Percentiles rank a stretch among this genome's conserved stretches.
phyloP scores from a whole-genome alignment of 2,888 invertebrate species.

The Leucozona laternaria region DNA sequence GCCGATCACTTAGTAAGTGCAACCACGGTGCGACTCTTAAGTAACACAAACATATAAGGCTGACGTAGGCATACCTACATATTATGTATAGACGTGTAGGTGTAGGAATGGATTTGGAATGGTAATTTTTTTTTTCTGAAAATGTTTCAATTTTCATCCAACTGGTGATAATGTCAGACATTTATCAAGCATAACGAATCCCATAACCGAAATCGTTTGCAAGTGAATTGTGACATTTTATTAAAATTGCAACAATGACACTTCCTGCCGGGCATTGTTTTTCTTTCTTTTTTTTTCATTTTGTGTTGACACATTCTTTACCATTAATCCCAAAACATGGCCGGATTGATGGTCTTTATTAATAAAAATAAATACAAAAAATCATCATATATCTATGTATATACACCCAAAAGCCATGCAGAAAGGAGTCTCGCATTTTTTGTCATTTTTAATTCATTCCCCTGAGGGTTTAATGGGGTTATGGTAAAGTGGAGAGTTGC shows the following conservation, averaged over 20 bases:
- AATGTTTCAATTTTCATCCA: constrained; percentile 70
- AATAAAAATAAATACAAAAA: constrained; percentile 8
- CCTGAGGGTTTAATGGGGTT: constrained; percentile 3
- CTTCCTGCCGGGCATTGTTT: constrained; percentile 45
- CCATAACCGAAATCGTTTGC: constrained; percentile 75
- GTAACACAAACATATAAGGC: constrained; percentile 22
- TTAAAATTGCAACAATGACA: constrained; percentile 77
- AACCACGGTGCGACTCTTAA: constrained; percentile 26
- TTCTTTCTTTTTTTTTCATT: constrained; percentile 14
- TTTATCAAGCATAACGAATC: constrained; percentile 72
- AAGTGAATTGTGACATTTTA: constrained; percentile 77
- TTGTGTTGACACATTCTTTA: constrained; percentile 57
- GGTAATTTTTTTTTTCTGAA: not conserved
- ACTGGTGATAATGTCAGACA: constrained; percentile 60
- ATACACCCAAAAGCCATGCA: constrained; percentile 23
- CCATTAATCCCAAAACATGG: constrained; percentile 54
- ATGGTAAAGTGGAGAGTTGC: constrained; percentile 15
- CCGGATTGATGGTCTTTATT: constrained; percentile 23
- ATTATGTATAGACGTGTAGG: too few species aligned
- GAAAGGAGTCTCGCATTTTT: constrained; percentile 55
- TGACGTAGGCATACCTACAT: constrained; percentile 42
- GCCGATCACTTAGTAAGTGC: constrained; percentile 43
- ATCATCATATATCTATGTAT: too few species aligned
- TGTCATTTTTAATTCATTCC: constrained; percentile 69
- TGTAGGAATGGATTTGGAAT: not conserved